These are phyloP conservation scores for Sycophila texana DNA, from an alignment of 2,888 invertebrate genomes.

Conservation along the genomic window DNA sequence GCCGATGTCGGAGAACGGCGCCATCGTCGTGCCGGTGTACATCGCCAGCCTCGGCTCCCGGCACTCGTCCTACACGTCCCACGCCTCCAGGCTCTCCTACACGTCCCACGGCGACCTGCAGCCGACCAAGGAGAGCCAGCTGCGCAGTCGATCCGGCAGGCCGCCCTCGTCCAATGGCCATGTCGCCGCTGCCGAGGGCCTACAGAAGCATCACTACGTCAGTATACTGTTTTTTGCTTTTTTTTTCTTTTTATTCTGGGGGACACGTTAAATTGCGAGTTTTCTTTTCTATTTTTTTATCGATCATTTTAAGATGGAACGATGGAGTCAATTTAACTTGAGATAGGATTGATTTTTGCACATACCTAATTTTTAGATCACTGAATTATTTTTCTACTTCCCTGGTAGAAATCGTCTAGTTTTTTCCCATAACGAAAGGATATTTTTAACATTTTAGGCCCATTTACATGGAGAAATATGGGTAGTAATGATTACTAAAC, in stretches of 20 bases:
- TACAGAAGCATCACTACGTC: constrained; percentile 81
- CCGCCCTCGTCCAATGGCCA: constrained; percentile 77
- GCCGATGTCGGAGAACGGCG: constrained; percentile 98
- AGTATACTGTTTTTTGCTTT: constrained; percentile 73
- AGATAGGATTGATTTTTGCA: no score
- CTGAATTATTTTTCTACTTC: no score
- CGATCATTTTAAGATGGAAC: no score
- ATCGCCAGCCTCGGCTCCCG: constrained; percentile 90
- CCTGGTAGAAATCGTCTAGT: no score
- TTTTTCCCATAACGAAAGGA: no score
- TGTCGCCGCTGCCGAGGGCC: constrained; percentile 54
- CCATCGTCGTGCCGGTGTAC: constrained; percentile 94
- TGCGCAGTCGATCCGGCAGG: constrained; percentile 85
- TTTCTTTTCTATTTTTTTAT: neutral
- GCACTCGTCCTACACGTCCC: constrained; percentile 96
- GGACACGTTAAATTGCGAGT: neutral
- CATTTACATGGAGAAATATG: no score
- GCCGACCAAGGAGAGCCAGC: constrained; percentile 91
- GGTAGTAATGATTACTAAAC: no score
- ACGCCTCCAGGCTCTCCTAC: constrained; percentile 94
- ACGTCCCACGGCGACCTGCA: constrained; percentile 94
- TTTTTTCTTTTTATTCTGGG: neutral
- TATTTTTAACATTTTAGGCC: no score
- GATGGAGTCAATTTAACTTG: no score
- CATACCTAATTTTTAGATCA: no score